Evolutionary conservation across 2,888 invertebrate genomes (phyloP).

Genomic region (Deroplatys truncata): DNA sequence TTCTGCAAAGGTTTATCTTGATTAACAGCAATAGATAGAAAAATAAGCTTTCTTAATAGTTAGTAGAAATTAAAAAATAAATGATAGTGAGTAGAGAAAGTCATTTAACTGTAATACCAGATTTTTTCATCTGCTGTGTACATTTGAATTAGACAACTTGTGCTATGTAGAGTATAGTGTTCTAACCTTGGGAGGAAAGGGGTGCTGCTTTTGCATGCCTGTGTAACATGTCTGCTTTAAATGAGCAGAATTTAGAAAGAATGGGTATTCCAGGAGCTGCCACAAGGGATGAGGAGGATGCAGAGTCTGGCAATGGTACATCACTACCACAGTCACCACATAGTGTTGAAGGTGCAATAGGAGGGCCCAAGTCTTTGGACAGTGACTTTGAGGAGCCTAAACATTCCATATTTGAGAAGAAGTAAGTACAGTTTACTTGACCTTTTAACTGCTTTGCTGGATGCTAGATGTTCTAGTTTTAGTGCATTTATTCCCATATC

Average conservation of each 20-base stretch:
- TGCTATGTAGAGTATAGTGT: too few species aligned
- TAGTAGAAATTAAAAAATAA: too few species aligned
- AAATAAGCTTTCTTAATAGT: too few species aligned
- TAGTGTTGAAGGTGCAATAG: slow-evolving; percentile 73
- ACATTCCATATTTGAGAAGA: slow-evolving; percentile 41
- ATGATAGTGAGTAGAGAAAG: too few species aligned
- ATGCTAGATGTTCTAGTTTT: too few species aligned
- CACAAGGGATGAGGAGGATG: slow-evolving; percentile 71
- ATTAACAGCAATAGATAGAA: too few species aligned
- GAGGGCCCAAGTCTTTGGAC: slow-evolving; percentile 66
- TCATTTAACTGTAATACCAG: too few species aligned
- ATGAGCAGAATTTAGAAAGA: not conserved
- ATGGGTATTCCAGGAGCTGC: not conserved
- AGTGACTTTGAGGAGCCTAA: slow-evolving; percentile 79
- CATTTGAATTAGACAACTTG: too few species aligned
- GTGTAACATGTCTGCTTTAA: not conserved
- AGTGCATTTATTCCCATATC: not conserved
- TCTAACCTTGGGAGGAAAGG: not conserved
- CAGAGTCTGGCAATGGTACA: slow-evolving; percentile 94
- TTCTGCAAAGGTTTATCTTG: too few species aligned
- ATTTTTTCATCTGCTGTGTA: too few species aligned
- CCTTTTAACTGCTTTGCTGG: too few species aligned
- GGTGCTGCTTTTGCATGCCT: not conserved
- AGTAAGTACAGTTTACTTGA: slow-evolving; percentile 32
- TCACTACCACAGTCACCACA: slow-evolving; percentile 92